phyloP scores from a whole-genome alignment of 2,113 vertebrate species.

The Hystrix brachyura region DNA sequence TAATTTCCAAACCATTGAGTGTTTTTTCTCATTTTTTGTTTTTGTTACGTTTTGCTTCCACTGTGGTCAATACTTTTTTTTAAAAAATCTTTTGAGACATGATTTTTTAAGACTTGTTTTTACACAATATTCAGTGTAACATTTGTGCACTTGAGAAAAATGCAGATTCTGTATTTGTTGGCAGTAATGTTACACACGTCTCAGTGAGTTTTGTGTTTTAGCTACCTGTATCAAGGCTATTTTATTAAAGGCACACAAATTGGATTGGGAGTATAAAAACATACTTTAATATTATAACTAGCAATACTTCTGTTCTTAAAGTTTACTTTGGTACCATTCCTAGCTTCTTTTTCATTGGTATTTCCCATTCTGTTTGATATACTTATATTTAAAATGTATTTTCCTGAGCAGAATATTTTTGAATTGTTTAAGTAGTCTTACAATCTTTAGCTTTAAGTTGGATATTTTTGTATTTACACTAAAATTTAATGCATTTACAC shows the following conservation, averaged over 20 bases:
- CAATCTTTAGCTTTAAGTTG: background rate
- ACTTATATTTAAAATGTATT: background rate
- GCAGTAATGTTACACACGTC: background rate
- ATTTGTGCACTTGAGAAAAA: background rate
- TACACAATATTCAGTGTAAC: background rate
- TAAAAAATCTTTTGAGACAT: background rate
- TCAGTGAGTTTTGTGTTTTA: background rate
- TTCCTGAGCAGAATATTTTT: background rate
- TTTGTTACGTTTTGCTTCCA: background rate
- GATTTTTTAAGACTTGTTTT: slow-evolving; percentile 14
- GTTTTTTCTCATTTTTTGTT: background rate
- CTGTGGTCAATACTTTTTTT: background rate
- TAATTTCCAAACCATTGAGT: background rate
- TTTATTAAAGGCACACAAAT: background rate
- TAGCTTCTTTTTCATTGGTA: background rate
- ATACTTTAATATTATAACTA: background rate
- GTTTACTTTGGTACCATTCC: background rate
- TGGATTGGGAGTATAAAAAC: background rate
- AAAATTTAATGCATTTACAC: background rate
- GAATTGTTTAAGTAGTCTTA: background rate
- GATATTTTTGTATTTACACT: background rate
- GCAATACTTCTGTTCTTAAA: background rate
- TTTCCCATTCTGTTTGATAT: background rate
- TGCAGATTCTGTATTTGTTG: background rate
- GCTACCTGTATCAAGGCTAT: background rate